These are phyloP conservation scores for Neomonachus schauinslandi DNA, from an alignment of 2,113 vertebrate genomes.

Conservation along the genomic window DNA sequence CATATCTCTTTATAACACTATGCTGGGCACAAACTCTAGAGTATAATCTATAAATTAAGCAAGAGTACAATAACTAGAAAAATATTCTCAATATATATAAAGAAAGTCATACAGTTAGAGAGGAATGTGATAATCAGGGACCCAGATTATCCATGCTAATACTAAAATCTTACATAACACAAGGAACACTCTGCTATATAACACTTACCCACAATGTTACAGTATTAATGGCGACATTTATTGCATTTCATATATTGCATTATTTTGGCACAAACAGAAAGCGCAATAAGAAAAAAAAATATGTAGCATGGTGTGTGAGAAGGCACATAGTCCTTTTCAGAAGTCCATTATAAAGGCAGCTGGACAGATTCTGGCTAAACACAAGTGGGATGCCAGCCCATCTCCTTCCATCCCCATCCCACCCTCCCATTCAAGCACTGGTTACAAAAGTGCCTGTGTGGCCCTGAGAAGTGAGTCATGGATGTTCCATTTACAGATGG, in stretches of 20 bases:
- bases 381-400: constrained; percentile 54
- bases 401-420: constrained; percentile 6
- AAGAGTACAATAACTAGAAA: constrained; percentile 9
- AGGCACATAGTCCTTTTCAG: constrained; percentile 58
- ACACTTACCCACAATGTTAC: not conserved
- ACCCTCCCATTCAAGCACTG: constrained; percentile 27
- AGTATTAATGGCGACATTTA: not conserved
- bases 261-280: constrained; percentile 53
- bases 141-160: not conserved
- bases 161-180: not conserved
- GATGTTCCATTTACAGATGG: constrained; percentile 68
- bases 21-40: not conserved
- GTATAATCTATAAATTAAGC: not conserved
- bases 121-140: not conserved
- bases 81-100: not conserved
- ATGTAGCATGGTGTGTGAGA: constrained; percentile 28
- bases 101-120: not conserved
- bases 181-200: not conserved
- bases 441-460: constrained; percentile 71
- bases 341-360: constrained; percentile 66
- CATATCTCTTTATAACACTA: not conserved
- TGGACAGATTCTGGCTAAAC: constrained; percentile 48
- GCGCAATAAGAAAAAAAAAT: not conserved
- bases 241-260: not conserved
- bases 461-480: constrained; percentile 71